Conservation (phyloP, 2,797 vertebrate genomes). For the Eupleurogrammus muticus region DNA sequence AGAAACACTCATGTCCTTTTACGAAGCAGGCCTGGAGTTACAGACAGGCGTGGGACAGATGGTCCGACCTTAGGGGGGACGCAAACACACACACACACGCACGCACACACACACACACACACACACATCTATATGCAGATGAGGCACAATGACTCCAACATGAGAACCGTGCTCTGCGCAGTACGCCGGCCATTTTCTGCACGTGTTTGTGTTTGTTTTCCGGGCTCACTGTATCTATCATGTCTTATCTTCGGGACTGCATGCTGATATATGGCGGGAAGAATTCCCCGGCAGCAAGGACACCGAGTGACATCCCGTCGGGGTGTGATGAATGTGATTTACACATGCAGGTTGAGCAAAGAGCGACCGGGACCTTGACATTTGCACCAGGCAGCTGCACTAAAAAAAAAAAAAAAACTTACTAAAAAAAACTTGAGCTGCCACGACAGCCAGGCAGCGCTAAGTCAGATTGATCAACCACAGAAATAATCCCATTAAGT, state of each 20-base stretch:
- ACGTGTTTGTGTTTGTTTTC: constrained; percentile 29
- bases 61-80: constrained; percentile 54
- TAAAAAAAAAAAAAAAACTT: constrained; percentile 15
- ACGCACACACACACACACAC: not conserved
- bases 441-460: constrained; percentile 19
- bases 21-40: constrained; percentile 52
- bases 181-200: constrained; percentile 29
- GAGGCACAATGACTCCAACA: constrained; percentile 35
- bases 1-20: constrained; percentile 55
- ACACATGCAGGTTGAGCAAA: constrained; percentile 58
- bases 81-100: constrained; percentile 12
- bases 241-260: constrained; percentile 40
- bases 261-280: constrained; percentile 57
- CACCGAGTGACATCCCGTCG: constrained; percentile 55
- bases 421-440: not conserved
- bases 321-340: constrained; percentile 62
- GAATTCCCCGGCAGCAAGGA: constrained; percentile 61
- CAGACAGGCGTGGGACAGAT: constrained; percentile 73
- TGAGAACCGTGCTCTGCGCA: constrained; percentile 18
- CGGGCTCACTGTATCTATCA: constrained; percentile 41
- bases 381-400: constrained; percentile 37
- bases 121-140: constrained; percentile 15
- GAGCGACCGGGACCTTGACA: constrained; percentile 52
- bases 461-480: constrained; percentile 3
- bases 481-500: not conserved